These are phyloP conservation scores for Conus betulinus DNA, from an alignment of 1,140 invertebrate genomes.

Conservation along the genomic window DNA sequence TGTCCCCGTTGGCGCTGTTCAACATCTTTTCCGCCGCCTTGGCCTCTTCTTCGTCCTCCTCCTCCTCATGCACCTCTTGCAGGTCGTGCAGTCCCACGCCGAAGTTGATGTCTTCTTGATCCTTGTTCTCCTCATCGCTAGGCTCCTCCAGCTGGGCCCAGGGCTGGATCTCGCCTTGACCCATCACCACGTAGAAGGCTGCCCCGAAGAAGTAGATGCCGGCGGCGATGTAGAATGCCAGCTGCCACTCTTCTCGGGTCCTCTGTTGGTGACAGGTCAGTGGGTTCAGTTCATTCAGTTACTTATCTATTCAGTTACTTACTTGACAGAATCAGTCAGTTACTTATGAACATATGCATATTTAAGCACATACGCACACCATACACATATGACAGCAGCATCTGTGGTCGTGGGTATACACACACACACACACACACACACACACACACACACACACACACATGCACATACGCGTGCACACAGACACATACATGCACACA, in stretches of 20 bases:
- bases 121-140: neutral
- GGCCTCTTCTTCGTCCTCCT: constrained; percentile 31
- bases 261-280: constrained; percentile 31
- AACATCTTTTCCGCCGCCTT: constrained; percentile 23
- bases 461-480: neutral
- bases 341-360: too few species aligned
- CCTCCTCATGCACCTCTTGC: constrained; percentile 25
- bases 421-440: too few species aligned
- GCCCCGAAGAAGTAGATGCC: constrained; percentile 65
- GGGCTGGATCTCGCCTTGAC: constrained; percentile 59
- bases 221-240: constrained; percentile 66
- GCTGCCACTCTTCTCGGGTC: constrained; percentile 68
- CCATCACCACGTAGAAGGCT: constrained; percentile 61
- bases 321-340: too few species aligned
- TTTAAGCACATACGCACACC: too few species aligned
- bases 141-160: constrained; percentile 44
- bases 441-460: too few species aligned
- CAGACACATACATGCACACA: neutral
- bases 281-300: too few species aligned
- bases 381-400: too few species aligned
- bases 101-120: neutral
- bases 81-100: constrained; percentile 42
- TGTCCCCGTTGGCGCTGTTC: neutral
- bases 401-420: too few species aligned
- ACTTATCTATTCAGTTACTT: too few species aligned